phyloP scores from a whole-genome alignment of 1,140 invertebrate genomes.

The Achroia grisella region DNA sequence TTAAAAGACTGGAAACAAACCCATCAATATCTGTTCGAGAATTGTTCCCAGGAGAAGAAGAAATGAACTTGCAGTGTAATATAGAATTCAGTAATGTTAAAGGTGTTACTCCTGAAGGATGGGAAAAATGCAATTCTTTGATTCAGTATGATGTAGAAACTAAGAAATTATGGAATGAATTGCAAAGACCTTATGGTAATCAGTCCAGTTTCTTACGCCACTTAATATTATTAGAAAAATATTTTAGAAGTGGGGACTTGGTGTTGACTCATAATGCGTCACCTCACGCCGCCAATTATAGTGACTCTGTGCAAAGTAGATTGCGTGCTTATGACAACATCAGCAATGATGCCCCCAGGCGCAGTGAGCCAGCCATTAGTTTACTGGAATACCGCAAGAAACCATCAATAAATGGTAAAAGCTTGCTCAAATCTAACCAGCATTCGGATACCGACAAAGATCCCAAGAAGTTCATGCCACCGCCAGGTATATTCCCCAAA shows the following conservation, averaged over 20 bases:
- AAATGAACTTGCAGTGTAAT: conserved; percentile 83
- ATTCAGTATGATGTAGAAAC: conserved; percentile 89
- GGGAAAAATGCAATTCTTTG: conserved; percentile 85
- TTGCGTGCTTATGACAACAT: conserved; percentile 82
- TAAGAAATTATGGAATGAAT: conserved; percentile 84
- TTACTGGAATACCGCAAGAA: conserved; percentile 66
- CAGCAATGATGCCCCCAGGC: conserved; percentile 38
- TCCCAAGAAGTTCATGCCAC: conserved; percentile 52
- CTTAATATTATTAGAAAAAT: conserved; percentile 86
- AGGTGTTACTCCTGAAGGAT: conserved; percentile 82
- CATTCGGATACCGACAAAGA: conserved; percentile 33
- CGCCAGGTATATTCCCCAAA: conserved; percentile 34
- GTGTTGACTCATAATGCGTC: conserved; percentile 82
- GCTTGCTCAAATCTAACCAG: conserved; percentile 63
- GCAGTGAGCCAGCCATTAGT: conserved; percentile 35
- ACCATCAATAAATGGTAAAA: conserved; percentile 56
- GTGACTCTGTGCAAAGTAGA: conserved; percentile 85
- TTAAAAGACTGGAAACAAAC: conserved; percentile 78
- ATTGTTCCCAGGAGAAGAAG: conserved; percentile 85
- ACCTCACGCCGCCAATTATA: conserved; percentile 83
- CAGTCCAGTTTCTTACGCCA: conserved; percentile 88
- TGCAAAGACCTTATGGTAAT: conserved; percentile 89
- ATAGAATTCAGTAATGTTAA: conserved; percentile 81
- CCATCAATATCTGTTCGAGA: conserved; percentile 86
- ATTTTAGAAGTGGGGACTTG: conserved; percentile 84